Evolutionary conservation across 1,140 invertebrate species (phyloP), one percentile per base, ranked within the genome.

Genomic region (Drosophila virilis): DNA sequence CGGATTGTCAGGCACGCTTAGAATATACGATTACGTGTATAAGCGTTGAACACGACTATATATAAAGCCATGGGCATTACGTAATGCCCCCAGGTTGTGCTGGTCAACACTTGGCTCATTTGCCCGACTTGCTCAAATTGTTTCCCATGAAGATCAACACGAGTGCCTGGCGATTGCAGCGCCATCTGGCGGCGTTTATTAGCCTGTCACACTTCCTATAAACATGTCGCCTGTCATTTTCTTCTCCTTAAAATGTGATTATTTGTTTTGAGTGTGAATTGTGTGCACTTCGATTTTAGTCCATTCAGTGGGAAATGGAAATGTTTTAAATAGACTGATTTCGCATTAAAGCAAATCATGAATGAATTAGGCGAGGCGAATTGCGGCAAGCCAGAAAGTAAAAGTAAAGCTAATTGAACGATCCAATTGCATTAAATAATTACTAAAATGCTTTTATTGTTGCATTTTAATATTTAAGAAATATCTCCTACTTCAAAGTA

Each of bases 1-100:
- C 60, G 72, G 72, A 74, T 62, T 59, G 51, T 50, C 13, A 10
- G 58, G 72, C 71, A 74, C 46, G 65, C 66, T 74, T 69, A 74
- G 72, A 74, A 74, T 62, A 59, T 68, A 35, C 38, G 32, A 59
- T 67, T 55, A 57, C 17, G 22, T 17, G 40, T 28, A 48, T 7
- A 60, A 33, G 0, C 32, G 15, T 17, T 60, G 12, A 60, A 57
- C 58, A 52, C 12, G 7, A 45, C 54, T 55, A 13, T 15, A 46
- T 33, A 28, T 28, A 6, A 48, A 42, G 55, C 13, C 48, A 54
- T 32, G 43, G n/a, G 55, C 33, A 68, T 74, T 74, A 74, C 71
- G 71, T 74, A 74, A 74, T 74, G 71, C 40, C 55, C 40, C 3
- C 33, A 59, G 55, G 62, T 32, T 45, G 9, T 38, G n/a, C 37